A percentile compares a stretch with the other conserved stretches of the same genome.
phyloP scores from a whole-genome alignment of 2,797 vertebrate genomes.

The Astyanax mexicanus region DNA sequence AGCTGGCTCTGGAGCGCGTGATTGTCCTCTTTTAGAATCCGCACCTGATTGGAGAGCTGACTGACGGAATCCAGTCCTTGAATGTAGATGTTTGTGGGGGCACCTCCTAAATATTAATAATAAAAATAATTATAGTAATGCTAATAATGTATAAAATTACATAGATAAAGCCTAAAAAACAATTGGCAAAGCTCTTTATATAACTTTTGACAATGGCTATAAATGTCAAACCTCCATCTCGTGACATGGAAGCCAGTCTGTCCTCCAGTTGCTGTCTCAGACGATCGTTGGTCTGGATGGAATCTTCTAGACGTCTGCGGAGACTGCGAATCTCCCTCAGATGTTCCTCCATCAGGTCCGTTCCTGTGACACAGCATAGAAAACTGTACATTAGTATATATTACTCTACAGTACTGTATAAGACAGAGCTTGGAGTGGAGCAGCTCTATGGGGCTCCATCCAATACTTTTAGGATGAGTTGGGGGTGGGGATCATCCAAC shows the following conservation, averaged over 20 bases:
- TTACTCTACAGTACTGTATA: too few relatives aligned
- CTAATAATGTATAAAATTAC: background rate
- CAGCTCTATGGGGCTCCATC: too few relatives aligned
- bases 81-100: slow-evolving; percentile 80
- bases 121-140: too few relatives aligned
- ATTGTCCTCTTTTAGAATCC: slow-evolving; percentile 85
- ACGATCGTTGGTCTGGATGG: slow-evolving; percentile 89
- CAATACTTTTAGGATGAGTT: too few relatives aligned
- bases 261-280: slow-evolving; percentile 88
- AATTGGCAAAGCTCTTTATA: background rate
- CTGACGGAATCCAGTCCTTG: slow-evolving; percentile 80
- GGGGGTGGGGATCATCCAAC: too few relatives aligned
- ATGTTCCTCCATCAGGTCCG: slow-evolving; percentile 89
- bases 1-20: slow-evolving; percentile 76
- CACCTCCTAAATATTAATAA: slow-evolving; percentile 66
- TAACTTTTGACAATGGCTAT: background rate
- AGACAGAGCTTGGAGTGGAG: too few relatives aligned
- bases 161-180: background rate
- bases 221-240: slow-evolving; percentile 71
- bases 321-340: slow-evolving; percentile 87
- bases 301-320: slow-evolving; percentile 88
- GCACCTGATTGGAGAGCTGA: slow-evolving; percentile 81
- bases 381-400: background rate
- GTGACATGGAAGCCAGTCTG: slow-evolving; percentile 70
- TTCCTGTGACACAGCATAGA: slow-evolving; percentile 66